Evolutionary conservation across 2,888 invertebrate genomes (phyloP).

Genomic region (Pycnomerus fuliginosus): DNA sequence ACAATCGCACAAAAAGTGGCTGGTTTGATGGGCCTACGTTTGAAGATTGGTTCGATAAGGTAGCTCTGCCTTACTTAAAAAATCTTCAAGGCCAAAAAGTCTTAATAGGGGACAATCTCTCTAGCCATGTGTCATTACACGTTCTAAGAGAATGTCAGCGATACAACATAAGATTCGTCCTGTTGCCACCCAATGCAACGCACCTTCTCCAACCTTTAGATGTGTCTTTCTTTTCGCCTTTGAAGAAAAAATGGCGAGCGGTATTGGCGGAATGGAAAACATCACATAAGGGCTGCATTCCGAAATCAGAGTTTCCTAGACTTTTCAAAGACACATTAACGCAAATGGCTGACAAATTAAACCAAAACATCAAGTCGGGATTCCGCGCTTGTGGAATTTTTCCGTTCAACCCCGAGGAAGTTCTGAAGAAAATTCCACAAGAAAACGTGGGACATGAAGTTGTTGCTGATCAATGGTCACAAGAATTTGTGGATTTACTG

Average conservation of each 20-base stretch:
- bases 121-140: slow-evolving; percentile 33
- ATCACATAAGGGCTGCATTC: slow-evolving; percentile 19
- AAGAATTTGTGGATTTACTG: slow-evolving; percentile 11
- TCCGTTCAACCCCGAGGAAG: not conserved
- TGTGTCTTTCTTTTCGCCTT: slow-evolving; percentile 34
- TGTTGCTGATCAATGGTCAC: slow-evolving; percentile 4
- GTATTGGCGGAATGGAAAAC: slow-evolving; percentile 34
- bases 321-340: slow-evolving; percentile 15
- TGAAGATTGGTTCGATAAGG: slow-evolving; percentile 15
- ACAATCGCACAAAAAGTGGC: slow-evolving; percentile 34
- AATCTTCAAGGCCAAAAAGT: slow-evolving; percentile 34
- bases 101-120: slow-evolving; percentile 47
- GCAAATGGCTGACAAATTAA: not conserved
- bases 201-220: slow-evolving; percentile 40
- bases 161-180: slow-evolving; percentile 39
- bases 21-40: slow-evolving; percentile 38
- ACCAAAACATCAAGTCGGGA: not conserved
- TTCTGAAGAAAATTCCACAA: not conserved
- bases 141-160: slow-evolving; percentile 37
- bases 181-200: slow-evolving; percentile 36
- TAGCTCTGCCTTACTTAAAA: slow-evolving; percentile 28
- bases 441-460: not conserved
- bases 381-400: not conserved
- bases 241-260: slow-evolving; percentile 35
- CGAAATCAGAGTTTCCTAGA: slow-evolving; percentile 23